A percentile compares a stretch with the other conserved stretches of the same genome.
These are phyloP conservation scores for Athene cunicularia DNA, from an alignment of 2,113 vertebrate genomes.

Conservation along the genomic window DNA sequence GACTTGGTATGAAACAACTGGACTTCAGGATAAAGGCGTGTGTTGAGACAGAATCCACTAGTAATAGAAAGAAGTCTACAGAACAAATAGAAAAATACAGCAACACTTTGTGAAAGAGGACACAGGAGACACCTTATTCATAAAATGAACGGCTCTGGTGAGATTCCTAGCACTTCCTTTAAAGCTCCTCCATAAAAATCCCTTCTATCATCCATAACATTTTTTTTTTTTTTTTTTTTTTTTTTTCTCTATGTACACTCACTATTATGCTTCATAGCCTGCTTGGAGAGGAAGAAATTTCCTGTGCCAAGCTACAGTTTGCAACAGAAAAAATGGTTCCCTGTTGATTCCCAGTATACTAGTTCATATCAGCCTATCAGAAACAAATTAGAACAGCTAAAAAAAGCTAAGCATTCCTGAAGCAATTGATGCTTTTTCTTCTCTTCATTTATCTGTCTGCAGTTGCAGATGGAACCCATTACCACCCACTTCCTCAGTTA, in stretches of 20 bases:
- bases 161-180: background rate
- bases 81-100: background rate
- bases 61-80: background rate
- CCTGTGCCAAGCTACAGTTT: background rate
- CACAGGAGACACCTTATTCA: background rate
- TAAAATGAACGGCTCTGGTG: background rate
- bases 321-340: background rate
- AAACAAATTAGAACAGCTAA: constrained; percentile 4
- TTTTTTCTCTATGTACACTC: background rate
- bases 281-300: background rate
- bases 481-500: constrained; percentile 10
- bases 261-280: background rate
- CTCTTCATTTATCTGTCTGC: background rate
- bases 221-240: background rate
- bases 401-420: constrained; percentile 18
- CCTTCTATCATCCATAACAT: background rate
- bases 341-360: background rate
- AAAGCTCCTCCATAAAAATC: background rate
- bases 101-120: background rate
- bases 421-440: background rate
- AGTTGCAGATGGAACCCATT: constrained; percentile 39
- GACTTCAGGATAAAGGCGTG: background rate
- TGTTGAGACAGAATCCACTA: background rate
- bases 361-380: background rate
- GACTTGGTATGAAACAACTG: background rate